Base-by-base conservation (phyloP, 2,113 vertebrate species). In the Macroglossus sobrinus region DNA sequence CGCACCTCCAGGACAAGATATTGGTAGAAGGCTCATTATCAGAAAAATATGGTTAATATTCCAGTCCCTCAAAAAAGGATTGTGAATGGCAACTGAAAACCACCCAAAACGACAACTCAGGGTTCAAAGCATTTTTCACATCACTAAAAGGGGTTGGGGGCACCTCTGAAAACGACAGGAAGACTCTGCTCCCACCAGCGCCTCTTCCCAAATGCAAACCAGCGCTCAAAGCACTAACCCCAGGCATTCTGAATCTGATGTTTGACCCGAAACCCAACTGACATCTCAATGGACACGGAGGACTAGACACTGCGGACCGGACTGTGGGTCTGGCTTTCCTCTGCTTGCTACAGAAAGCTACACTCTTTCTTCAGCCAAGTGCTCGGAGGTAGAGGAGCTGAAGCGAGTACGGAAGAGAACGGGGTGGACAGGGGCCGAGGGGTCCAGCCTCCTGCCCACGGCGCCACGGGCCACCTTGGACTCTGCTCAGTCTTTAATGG, bases 301-400 rank as follows among this genome's bases (percentile, higher is more conserved):
- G 72, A 28, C 26, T 47, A 59, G 84, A 28, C 10, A 71, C 16
- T 19, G 45, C 13, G 57, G 81, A 40, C 75, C 94, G 0, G 24
- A 33, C 28, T 35, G 19, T 57, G 84, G 55, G 78, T 24, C 91
- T 87, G 88, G 79, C 66, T 94, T 92, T 81, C 92, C 64, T 89
- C 26, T 33, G 84, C 84, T 68, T 78, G 79, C 45, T 84, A 90
- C 38, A 92, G 87, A 95, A 92, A 95, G 76, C 84, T 47, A 84
- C 28, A 90, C 75, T 82, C 63, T 55, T 69, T 64, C 97, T 97
- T 96, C 94, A 94, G 96, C 72, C 63, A 63, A 85, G 86, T 89
- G 95, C 94, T 96, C 71, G 79, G 97, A 98, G 98, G 97, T 95
- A 98, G 97, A 96, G 96, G 38, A 72, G 93, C 97, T 93, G 89